These are phyloP conservation scores for Scolanthus callimorphus DNA, from an alignment of 92 coral and sea anemone species.

Conservation along the genomic window DNA sequence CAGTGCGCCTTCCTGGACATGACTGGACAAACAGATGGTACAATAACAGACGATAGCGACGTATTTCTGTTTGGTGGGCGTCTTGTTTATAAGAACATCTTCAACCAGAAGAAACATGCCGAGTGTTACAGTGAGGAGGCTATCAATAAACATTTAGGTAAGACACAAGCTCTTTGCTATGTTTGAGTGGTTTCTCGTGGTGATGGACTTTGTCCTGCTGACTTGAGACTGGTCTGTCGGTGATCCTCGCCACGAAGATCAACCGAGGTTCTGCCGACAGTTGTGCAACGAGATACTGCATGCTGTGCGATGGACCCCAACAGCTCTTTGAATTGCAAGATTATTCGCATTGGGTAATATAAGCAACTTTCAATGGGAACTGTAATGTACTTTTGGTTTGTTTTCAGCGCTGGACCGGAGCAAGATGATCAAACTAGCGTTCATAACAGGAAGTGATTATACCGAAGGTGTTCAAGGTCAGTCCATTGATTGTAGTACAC, in stretches of 20 bases:
- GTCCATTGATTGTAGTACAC: no score
- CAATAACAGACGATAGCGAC: slow-evolving; percentile 96
- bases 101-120: slow-evolving; percentile 78
- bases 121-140: slow-evolving; percentile 77
- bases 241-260: slow-evolving; percentile 71
- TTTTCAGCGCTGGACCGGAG: slow-evolving; percentile 84
- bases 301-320: slow-evolving; percentile 84
- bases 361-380: no score
- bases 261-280: slow-evolving; percentile 81
- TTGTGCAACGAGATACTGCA: slow-evolving; percentile 42
- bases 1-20: slow-evolving; percentile 85
- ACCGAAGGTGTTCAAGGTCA: slow-evolving; percentile 93
- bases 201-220: no score
- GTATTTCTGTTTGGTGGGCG: slow-evolving; percentile 89
- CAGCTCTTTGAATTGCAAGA: no score
- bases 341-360: no score
- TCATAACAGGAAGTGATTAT: slow-evolving; percentile 95
- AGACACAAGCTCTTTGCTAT: no score
- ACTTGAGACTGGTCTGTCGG: no score
- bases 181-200: no score
- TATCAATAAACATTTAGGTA: slow-evolving; percentile 69
- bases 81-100: slow-evolving; percentile 84
- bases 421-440: slow-evolving; percentile 81
- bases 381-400: no score
- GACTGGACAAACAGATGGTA: slow-evolving; percentile 71